Conservation (phyloP, 1,140 invertebrate genomes). For the Calephelis nemesis region DNA sequence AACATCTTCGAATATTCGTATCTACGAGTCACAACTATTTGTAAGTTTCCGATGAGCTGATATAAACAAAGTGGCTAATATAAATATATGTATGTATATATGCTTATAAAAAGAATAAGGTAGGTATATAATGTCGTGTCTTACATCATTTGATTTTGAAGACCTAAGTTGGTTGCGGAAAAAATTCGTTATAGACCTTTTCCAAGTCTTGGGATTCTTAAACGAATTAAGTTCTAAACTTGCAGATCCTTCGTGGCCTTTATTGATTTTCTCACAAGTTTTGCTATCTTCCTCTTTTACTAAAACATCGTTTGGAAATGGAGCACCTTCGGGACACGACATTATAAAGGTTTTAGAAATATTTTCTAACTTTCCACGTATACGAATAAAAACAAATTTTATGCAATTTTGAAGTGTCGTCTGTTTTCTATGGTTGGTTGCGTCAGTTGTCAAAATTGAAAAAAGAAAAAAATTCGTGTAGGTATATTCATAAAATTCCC, state of each 20-base stretch:
- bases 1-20: too few relatives aligned
- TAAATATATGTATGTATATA: constrained; percentile 5
- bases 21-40: too few relatives aligned
- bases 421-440: neutral
- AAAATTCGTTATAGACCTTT: constrained; percentile 66
- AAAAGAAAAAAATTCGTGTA: constrained; percentile 5
- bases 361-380: constrained; percentile 1
- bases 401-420: neutral
- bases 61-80: neutral
- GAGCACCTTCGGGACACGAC: constrained; percentile 1
- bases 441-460: constrained; percentile 13
- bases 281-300: constrained; percentile 49
- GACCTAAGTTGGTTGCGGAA: constrained; percentile 66
- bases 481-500: neutral
- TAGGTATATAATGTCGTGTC: constrained; percentile 27
- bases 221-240: constrained; percentile 57
- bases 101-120: neutral
- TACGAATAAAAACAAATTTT: constrained; percentile 6
- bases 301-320: neutral
- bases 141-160: constrained; percentile 68
- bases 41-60: too few relatives aligned
- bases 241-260: constrained; percentile 49
- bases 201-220: constrained; percentile 66
- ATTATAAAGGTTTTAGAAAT: neutral
- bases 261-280: constrained; percentile 47